A percentile compares a stretch with the other conserved stretches of the same genome.
Evolutionary conservation across 2,888 invertebrate species (phyloP).

Genomic region (Lamellibrachia columna): DNA sequence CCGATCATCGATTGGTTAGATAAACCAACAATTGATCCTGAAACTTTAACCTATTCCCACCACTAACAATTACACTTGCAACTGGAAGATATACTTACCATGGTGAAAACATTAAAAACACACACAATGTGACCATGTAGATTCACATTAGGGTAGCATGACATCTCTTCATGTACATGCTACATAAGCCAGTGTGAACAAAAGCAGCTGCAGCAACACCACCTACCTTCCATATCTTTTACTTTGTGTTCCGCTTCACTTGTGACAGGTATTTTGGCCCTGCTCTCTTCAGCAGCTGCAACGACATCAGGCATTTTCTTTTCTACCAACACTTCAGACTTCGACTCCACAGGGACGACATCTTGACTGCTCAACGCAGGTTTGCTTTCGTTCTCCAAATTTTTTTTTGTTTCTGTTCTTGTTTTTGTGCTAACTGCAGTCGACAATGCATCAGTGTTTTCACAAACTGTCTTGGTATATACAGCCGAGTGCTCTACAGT

Average conservation of each 20-base stretch:
- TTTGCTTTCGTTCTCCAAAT: background rate
- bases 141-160: background rate
- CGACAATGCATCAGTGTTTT: background rate
- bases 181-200: background rate
- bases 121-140: background rate
- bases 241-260: background rate
- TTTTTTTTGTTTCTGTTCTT: background rate
- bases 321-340: background rate
- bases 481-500: background rate
- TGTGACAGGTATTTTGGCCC: background rate
- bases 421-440: background rate
- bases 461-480: background rate
- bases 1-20: too few species aligned
- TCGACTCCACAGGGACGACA: constrained; percentile 7
- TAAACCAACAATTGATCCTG: too few species aligned
- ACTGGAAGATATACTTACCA: too few species aligned
- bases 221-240: background rate
- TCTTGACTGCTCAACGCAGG: background rate
- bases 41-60: too few species aligned
- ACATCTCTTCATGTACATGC: background rate
- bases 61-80: too few species aligned
- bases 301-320: constrained; percentile 10
- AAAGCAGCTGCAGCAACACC: background rate
- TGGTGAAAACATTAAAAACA: too few species aligned
- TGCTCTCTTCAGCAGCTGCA: background rate